Evolutionary conservation across 1,140 invertebrate species (phyloP).

Genomic region (Pachyrhynchus sulphureomaculatus): DNA sequence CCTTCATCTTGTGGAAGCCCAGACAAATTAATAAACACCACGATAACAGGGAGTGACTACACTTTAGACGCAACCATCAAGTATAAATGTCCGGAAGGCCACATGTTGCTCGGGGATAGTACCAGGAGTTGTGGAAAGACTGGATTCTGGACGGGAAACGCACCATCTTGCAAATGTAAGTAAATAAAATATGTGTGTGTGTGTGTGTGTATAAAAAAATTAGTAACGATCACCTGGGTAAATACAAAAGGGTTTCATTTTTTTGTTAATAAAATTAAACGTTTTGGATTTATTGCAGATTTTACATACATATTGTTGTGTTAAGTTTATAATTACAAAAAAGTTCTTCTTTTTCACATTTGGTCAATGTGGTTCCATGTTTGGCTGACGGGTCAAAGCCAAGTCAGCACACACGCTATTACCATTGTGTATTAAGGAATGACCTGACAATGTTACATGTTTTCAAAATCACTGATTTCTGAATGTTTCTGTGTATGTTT

Average conservation of each 20-base stretch:
- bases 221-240: not conserved
- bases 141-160: slow-evolving; percentile 78
- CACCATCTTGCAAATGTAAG: slow-evolving; percentile 85
- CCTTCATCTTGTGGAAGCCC: slow-evolving; percentile 84
- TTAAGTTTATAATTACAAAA: too few relatives aligned
- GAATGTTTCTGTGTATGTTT: too few relatives aligned
- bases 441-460: too few relatives aligned
- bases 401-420: too few relatives aligned
- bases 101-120: slow-evolving; percentile 74
- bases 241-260: not conserved
- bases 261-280: not conserved
- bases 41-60: slow-evolving; percentile 71
- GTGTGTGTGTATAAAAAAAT: not conserved
- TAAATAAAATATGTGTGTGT: not conserved
- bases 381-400: too few relatives aligned
- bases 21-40: slow-evolving; percentile 81
- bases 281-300: too few relatives aligned
- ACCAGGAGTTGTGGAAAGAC: slow-evolving; percentile 67
- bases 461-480: too few relatives aligned
- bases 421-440: too few relatives aligned
- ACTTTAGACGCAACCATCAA: slow-evolving; percentile 68
- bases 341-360: too few relatives aligned
- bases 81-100: slow-evolving; percentile 81
- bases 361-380: too few relatives aligned
- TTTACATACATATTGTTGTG: too few relatives aligned